Conservation (phyloP, 2,113 vertebrate species). For the Neofelis nebulosa region DNA sequence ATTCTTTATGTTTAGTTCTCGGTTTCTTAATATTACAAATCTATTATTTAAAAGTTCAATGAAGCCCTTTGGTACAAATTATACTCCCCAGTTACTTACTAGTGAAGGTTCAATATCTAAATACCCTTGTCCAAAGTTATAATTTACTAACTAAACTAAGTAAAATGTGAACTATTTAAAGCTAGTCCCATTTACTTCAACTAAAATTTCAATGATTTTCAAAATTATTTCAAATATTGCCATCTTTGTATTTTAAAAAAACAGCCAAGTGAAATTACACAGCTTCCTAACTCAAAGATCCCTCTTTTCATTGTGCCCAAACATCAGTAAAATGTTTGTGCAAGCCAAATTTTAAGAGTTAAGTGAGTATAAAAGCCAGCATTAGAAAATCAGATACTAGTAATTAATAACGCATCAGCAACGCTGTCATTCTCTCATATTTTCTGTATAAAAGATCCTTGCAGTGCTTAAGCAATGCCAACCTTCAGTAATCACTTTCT, state of each 20-base stretch:
- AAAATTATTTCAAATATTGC: slow-evolving; percentile 31
- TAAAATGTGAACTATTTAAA: slow-evolving; percentile 6
- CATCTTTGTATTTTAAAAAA: neutral
- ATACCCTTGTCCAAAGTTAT: neutral
- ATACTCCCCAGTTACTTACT: neutral
- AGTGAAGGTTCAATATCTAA: slow-evolving; percentile 29
- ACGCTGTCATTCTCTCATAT: neutral
- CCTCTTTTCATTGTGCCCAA: neutral
- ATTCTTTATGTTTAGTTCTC: neutral
- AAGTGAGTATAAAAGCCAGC: slow-evolving; percentile 4
- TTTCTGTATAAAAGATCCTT: slow-evolving; percentile 24
- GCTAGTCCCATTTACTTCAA: neutral
- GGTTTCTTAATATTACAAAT: neutral
- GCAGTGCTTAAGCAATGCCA: neutral
- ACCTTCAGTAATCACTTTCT: neutral
- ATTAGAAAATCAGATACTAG: slow-evolving; percentile 29
- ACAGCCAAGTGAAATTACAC: neutral
- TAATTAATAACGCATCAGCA: slow-evolving; percentile 39
- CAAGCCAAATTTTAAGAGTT: slow-evolving; percentile 30
- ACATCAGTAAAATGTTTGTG: neutral
- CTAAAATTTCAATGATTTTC: neutral
- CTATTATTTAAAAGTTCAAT: neutral
- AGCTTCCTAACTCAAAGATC: neutral
- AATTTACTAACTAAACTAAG: slow-evolving; percentile 33
- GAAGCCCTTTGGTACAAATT: neutral